Evolutionary conservation across 2,113 vertebrate species (phyloP).

Genomic region (Ceratotherium simum): DNA sequence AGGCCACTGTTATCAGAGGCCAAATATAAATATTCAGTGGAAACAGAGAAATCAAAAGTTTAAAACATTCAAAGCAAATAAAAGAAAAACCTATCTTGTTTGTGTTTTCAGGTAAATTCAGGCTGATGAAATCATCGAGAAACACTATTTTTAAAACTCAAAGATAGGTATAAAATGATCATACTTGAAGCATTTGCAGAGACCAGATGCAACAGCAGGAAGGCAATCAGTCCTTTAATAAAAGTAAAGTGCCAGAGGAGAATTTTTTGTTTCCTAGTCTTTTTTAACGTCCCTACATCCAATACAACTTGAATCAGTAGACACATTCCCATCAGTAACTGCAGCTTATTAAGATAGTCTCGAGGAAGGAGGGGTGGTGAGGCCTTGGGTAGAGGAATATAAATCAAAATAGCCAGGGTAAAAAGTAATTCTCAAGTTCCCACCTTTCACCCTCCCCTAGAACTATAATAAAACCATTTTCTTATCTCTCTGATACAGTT

Average conservation of each 20-base stretch:
- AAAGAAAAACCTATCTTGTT: not conserved
- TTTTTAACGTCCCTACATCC: not conserved
- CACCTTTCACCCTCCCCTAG: not conserved
- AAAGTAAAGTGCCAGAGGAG: not conserved
- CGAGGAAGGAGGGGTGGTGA: not conserved
- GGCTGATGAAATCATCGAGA: not conserved
- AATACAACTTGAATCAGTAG: not conserved
- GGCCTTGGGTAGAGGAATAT: not conserved
- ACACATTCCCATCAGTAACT: not conserved
- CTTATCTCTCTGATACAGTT: not conserved
- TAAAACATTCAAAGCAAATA: not conserved
- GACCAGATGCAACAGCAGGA: not conserved
- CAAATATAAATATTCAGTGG: constrained; percentile 12
- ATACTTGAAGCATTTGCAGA: not conserved
- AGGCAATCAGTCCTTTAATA: not conserved
- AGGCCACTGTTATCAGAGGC: not conserved
- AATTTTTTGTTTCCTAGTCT: not conserved
- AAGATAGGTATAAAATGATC: not conserved
- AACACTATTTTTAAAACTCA: not conserved
- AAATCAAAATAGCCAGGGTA: not conserved
- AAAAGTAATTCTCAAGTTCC: not conserved
- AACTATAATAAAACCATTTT: not conserved
- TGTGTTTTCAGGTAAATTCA: not conserved
- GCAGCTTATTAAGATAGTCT: not conserved
- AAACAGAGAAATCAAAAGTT: constrained; percentile 1